Evolutionary conservation across 2,113 vertebrate genomes (phyloP).

Genomic region (Platysteira castanea): DNA sequence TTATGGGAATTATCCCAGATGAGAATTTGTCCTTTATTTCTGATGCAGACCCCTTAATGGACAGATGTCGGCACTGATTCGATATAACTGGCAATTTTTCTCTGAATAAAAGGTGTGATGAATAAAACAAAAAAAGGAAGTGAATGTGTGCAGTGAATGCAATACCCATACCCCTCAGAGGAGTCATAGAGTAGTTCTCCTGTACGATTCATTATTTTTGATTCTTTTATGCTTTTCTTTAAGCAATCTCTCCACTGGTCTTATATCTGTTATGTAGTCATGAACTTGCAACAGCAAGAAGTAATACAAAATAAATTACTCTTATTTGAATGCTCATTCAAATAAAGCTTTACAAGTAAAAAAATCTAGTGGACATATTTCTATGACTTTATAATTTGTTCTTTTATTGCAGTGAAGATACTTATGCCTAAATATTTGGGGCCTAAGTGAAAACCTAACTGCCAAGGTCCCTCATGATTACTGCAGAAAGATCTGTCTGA

Average conservation of each 20-base stretch:
- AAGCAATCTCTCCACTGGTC: not conserved
- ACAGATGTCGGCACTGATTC: slow-evolving; percentile 16
- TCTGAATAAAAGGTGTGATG: not conserved
- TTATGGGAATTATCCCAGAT: not conserved
- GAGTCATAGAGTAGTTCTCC: not conserved
- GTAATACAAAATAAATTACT: not conserved
- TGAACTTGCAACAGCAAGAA: not conserved
- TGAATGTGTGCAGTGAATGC: not conserved
- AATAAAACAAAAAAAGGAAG: not conserved
- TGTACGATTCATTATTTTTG: not conserved
- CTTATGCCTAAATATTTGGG: not conserved
- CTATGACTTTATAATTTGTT: not conserved
- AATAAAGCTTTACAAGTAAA: not conserved
- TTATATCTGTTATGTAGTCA: not conserved
- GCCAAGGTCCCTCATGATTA: not conserved
- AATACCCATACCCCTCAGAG: not conserved
- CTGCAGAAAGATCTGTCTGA: not conserved
- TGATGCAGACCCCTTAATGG: not conserved
- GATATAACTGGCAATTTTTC: not conserved
- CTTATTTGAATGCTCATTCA: not conserved
- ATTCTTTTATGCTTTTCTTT: not conserved
- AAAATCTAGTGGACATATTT: not conserved
- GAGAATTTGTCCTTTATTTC: not conserved
- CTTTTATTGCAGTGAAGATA: not conserved
- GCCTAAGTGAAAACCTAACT: not conserved